phyloP scores from a whole-genome alignment of 2,113 vertebrate species.

The Panthera uncia region DNA sequence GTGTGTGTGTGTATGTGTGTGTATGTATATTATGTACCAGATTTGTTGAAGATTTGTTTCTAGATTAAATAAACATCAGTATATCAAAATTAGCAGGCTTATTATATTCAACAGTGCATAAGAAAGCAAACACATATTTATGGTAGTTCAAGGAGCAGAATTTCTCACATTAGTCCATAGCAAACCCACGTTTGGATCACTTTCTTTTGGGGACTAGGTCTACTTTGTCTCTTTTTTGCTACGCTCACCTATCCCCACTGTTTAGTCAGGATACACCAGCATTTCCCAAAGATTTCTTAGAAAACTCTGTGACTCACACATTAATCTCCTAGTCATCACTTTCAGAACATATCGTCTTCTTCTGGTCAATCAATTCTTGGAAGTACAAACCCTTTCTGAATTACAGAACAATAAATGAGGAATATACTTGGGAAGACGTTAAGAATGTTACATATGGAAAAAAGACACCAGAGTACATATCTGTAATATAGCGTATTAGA shows the following conservation, averaged over 20 bases:
- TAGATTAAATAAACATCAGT: slow-evolving; percentile 39
- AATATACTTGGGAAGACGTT: neutral
- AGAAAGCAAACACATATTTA: neutral
- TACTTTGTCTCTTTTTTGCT: neutral
- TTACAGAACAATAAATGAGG: neutral
- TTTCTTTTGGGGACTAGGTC: neutral
- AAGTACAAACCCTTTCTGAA: neutral
- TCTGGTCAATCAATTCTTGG: neutral
- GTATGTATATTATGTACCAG: accelerated
- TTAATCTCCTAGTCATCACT: neutral
- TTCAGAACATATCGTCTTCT: neutral
- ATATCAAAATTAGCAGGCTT: neutral
- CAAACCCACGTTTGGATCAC: neutral
- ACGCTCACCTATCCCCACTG: accelerated
- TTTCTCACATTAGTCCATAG: neutral
- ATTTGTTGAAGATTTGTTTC: neutral
- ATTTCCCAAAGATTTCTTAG: neutral
- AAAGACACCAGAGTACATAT: neutral
- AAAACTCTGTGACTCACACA: neutral
- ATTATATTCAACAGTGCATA: accelerated
- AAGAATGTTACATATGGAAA: neutral
- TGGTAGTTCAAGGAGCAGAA: neutral
- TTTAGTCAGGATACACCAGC: accelerated
- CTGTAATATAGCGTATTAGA: neutral
- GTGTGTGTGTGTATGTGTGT: no score